A percentile compares a stretch with the other conserved stretches of the same genome.
phyloP scores from a whole-genome alignment of 2,797 vertebrate species.

The Alcedo quadribrachys region DNA sequence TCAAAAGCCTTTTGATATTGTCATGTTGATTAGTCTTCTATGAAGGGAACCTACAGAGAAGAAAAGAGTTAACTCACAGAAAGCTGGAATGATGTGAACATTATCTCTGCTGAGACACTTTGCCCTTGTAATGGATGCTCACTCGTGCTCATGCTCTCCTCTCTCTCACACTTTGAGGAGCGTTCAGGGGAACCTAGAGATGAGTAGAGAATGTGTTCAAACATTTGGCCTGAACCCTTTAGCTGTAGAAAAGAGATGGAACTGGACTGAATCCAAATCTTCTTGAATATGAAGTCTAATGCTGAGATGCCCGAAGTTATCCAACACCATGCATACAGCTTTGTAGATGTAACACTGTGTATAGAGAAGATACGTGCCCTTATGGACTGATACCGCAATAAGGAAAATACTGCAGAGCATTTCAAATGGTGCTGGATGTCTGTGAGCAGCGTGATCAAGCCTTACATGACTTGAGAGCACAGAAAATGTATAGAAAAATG shows the following conservation, averaged over 20 bases:
- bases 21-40: background rate
- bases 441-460: background rate
- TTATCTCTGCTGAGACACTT: background rate
- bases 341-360: background rate
- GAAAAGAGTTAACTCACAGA: background rate
- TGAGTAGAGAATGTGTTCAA: background rate
- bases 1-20: background rate
- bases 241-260: background rate
- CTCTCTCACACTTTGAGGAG: background rate
- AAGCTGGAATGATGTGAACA: background rate
- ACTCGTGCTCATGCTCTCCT: rapidly evolving
- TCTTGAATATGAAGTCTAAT: background rate
- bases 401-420: background rate
- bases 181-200: background rate
- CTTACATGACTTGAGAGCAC: background rate
- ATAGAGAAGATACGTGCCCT: background rate
- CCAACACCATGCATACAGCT: background rate
- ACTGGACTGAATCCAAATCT: background rate
- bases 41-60: background rate
- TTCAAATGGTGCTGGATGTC: background rate
- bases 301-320: background rate
- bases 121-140: background rate
- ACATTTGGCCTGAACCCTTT: background rate
- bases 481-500: background rate
- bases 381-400: background rate